Evolutionary conservation across 2,113 vertebrate species (phyloP).

Genomic region (Erythrocebus patas): DNA sequence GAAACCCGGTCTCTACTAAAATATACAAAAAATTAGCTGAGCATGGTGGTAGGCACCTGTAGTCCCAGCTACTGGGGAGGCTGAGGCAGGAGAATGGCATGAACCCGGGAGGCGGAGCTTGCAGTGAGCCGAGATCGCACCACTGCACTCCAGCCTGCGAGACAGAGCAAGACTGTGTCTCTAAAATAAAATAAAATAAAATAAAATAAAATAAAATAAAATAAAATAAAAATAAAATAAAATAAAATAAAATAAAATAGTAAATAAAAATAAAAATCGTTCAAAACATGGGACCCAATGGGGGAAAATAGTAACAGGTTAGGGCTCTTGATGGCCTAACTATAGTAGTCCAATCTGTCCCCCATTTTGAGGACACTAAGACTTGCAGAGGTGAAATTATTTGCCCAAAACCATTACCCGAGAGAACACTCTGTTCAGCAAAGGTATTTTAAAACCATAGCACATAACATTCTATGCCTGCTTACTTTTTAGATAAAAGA

Average conservation of each 20-base stretch:
- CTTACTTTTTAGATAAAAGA: neutral
- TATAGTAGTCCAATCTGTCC: neutral
- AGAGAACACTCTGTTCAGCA: neutral
- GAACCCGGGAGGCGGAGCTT: too few species aligned
- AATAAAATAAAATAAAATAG: neutral
- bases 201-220: neutral
- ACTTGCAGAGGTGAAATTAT: neutral
- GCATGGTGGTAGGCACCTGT: too few species aligned
- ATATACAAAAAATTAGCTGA: too few species aligned
- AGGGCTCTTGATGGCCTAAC: neutral
- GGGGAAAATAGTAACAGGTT: neutral
- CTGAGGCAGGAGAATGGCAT: too few species aligned
- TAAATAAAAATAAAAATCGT: neutral
- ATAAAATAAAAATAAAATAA: too few species aligned
- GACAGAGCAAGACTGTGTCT: too few species aligned
- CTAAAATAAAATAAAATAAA: neutral
- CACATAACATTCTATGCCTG: neutral
- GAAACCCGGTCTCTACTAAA: too few species aligned
- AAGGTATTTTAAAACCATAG: neutral
- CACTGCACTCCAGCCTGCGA: too few species aligned
- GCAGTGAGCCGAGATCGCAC: too few species aligned
- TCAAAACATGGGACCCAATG: neutral
- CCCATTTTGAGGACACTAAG: neutral
- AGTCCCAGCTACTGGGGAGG: too few species aligned
- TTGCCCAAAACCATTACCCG: neutral